A percentile compares a stretch with the other conserved stretches of the same genome.
Conservation (phyloP, 1,140 invertebrate genomes). For the Euura saliciscinereae region DNA sequence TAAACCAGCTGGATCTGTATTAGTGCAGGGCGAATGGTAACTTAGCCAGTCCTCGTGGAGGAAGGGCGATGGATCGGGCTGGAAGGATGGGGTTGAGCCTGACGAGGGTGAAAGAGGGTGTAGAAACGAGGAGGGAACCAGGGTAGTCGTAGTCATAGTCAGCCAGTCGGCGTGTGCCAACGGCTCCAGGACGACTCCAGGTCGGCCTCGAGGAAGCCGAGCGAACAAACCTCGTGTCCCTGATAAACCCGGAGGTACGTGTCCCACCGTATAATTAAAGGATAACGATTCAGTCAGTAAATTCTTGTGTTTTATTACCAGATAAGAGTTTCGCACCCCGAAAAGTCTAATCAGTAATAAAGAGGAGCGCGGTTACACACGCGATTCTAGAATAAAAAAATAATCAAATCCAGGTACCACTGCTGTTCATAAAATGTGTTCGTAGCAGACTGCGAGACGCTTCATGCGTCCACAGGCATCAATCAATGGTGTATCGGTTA, state of each 20-base stretch:
- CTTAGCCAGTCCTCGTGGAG: no score
- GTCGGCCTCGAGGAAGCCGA: background rate
- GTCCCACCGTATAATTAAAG: background rate
- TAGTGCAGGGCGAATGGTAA: no score
- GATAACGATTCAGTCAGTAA: no score
- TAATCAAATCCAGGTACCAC: background rate
- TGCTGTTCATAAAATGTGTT: background rate
- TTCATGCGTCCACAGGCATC: no score
- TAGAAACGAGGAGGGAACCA: background rate
- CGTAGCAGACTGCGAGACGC: no score
- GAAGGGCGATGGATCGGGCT: background rate
- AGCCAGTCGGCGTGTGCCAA: slow-evolving; percentile 42
- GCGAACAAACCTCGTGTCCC: background rate
- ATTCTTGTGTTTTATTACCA: no score
- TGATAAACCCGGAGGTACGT: background rate
- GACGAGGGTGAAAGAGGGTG: background rate
- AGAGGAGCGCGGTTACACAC: background rate
- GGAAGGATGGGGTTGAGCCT: background rate
- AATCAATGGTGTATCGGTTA: no score
- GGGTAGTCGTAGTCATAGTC: background rate
- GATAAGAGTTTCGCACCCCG: background rate
- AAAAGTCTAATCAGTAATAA: background rate
- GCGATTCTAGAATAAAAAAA: background rate
- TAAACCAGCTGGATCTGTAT: no score
- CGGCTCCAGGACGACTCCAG: slow-evolving; percentile 31